These are phyloP conservation scores for Oxystoma pomonae DNA, from an alignment of 2,888 invertebrate genomes.

Conservation along the genomic window DNA sequence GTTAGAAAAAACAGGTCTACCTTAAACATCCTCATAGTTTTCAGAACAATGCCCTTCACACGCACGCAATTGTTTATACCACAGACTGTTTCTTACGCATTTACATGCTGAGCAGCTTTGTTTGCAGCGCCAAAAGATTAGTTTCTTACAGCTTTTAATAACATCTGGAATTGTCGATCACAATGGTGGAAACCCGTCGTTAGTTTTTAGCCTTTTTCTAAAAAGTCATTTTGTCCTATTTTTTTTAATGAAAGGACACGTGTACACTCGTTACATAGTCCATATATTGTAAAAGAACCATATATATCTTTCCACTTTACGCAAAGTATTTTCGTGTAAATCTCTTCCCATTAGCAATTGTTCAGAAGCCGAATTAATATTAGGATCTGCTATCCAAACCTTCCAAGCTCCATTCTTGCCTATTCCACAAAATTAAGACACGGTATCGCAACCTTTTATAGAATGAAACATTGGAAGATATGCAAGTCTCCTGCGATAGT, in stretches of 20 bases:
- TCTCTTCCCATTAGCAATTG: slow-evolving; percentile 3
- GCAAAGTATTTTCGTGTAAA: not conserved
- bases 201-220: slow-evolving; percentile 2
- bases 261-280: not conserved
- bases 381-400: slow-evolving; percentile 7
- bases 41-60: slow-evolving; percentile 8
- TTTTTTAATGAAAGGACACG: not conserved
- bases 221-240: not conserved
- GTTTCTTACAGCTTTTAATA: slow-evolving; percentile 5
- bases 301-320: not conserved
- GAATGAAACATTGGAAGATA: slow-evolving; percentile 8
- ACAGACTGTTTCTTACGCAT: slow-evolving; percentile 6
- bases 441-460: slow-evolving; percentile 9
- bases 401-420: slow-evolving; percentile 3
- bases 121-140: slow-evolving; percentile 7
- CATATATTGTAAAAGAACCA: not conserved
- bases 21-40: too few relatives aligned
- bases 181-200: slow-evolving; percentile 9
- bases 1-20: too few relatives aligned
- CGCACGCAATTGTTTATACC: slow-evolving; percentile 2
- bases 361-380: slow-evolving; percentile 8
- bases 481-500: not conserved
- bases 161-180: slow-evolving; percentile 9
- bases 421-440: slow-evolving; percentile 6
- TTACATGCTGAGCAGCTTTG: slow-evolving; percentile 2